These are phyloP conservation scores for Heloderma charlesbogerti DNA, from an alignment of 2,113 vertebrate species.

Conservation along the genomic window DNA sequence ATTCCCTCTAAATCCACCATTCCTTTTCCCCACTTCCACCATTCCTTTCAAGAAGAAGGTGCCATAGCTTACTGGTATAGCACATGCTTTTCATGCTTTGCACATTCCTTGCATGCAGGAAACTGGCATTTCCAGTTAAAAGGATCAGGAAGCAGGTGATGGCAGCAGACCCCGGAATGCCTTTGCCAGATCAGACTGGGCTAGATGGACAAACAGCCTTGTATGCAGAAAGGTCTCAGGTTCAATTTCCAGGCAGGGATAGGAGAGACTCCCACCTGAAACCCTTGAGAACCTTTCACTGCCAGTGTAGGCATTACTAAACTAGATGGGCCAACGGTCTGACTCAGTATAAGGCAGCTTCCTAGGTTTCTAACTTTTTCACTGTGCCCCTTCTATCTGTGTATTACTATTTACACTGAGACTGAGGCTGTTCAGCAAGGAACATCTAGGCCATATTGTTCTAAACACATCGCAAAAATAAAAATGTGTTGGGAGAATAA, in stretches of 20 bases:
- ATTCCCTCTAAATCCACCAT: not conserved
- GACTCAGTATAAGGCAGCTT: not conserved
- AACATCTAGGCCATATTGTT: not conserved
- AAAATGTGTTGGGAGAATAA: not conserved
- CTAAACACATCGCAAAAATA: not conserved
- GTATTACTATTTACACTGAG: not conserved
- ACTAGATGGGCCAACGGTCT: not conserved
- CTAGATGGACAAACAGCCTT: too few relatives aligned
- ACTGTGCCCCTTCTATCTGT: too few relatives aligned
- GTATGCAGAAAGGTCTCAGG: not conserved
- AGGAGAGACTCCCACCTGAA: not conserved
- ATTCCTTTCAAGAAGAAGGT: not conserved
- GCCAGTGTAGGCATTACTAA: not conserved
- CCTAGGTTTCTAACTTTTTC: not conserved
- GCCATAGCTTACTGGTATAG: not conserved
- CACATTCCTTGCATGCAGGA: not conserved
- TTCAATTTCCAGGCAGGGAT: not conserved
- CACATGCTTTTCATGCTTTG: not conserved
- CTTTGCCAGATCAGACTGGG: too few relatives aligned
- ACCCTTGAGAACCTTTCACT: not conserved
- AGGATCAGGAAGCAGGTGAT: too few relatives aligned
- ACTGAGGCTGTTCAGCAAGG: not conserved
- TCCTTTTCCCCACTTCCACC: not conserved
- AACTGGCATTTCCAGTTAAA: too few relatives aligned
- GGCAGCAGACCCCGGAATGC: too few relatives aligned